phyloP scores from a whole-genome alignment of 1,140 invertebrate genomes.

The Papilio glaucus region DNA sequence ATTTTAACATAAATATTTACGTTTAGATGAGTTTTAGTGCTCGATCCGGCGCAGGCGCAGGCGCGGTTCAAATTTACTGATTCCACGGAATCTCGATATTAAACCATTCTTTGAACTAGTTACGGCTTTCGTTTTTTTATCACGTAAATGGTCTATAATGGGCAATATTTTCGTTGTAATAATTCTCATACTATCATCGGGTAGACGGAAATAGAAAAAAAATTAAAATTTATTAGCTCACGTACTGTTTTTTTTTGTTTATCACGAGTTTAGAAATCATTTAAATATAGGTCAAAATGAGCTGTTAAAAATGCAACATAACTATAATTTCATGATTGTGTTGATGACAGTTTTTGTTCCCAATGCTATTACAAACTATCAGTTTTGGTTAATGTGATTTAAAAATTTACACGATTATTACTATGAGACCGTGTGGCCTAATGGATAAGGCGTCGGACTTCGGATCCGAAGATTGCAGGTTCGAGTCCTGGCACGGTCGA shows the following conservation, averaged over 20 bases:
- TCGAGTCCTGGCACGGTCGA: too few relatives aligned
- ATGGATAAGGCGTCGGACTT: too few relatives aligned
- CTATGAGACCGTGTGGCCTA: too few relatives aligned
- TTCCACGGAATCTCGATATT: conserved; percentile 41
- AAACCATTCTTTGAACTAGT: conserved; percentile 28
- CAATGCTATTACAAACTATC: too few relatives aligned
- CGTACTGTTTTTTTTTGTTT: background rate
- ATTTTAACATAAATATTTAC: conserved; percentile 73
- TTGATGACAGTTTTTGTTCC: too few relatives aligned
- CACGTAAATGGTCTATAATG: background rate
- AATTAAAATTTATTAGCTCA: background rate
- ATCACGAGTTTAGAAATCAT: too few relatives aligned
- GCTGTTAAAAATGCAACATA: too few relatives aligned
- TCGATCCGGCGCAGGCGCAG: conserved; percentile 33
- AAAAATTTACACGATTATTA: too few relatives aligned
- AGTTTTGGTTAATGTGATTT: too few relatives aligned
- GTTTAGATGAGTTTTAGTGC: conserved; percentile 60
- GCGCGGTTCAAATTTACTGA: conserved; percentile 46
- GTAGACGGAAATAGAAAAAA: background rate
- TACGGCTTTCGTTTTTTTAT: conserved; percentile 24
- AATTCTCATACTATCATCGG: background rate
- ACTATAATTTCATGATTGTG: too few relatives aligned
- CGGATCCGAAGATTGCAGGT: too few relatives aligned
- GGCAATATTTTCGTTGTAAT: background rate
- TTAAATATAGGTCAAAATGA: too few relatives aligned